Conservation (phyloP, 2,888 invertebrate species). For the Callosobruchus maculatus region DNA sequence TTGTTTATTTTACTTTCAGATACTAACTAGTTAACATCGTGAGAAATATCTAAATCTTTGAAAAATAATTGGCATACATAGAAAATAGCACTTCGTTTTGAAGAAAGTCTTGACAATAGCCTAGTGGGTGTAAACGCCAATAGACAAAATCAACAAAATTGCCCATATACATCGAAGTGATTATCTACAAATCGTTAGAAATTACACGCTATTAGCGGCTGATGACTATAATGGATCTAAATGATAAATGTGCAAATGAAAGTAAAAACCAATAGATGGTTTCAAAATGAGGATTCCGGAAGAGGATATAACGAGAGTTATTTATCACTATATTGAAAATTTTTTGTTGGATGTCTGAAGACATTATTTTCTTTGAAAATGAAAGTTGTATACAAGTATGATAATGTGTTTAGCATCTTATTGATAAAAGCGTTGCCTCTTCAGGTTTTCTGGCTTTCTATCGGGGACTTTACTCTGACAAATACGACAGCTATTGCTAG, state of each 20-base stretch:
- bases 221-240: not conserved
- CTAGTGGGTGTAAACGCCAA: not conserved
- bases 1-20: too few relatives aligned
- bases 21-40: too few relatives aligned
- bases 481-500: too few relatives aligned
- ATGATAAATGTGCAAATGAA: not conserved
- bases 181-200: not conserved
- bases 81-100: too few relatives aligned
- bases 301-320: not conserved
- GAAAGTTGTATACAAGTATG: not conserved
- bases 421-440: too few relatives aligned
- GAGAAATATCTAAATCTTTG: too few relatives aligned
- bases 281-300: not conserved
- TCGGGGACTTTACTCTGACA: too few relatives aligned
- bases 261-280: not conserved
- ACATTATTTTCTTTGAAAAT: not conserved
- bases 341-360: too few relatives aligned
- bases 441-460: too few relatives aligned
- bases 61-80: too few relatives aligned
- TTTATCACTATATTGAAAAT: too few relatives aligned
- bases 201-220: not conserved
- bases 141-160: not conserved
- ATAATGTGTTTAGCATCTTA: too few relatives aligned
- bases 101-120: not conserved
- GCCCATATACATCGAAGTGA: not conserved